Conservation (phyloP, 1,140 invertebrate genomes). For the Lepeophtheirus salmonis region DNA sequence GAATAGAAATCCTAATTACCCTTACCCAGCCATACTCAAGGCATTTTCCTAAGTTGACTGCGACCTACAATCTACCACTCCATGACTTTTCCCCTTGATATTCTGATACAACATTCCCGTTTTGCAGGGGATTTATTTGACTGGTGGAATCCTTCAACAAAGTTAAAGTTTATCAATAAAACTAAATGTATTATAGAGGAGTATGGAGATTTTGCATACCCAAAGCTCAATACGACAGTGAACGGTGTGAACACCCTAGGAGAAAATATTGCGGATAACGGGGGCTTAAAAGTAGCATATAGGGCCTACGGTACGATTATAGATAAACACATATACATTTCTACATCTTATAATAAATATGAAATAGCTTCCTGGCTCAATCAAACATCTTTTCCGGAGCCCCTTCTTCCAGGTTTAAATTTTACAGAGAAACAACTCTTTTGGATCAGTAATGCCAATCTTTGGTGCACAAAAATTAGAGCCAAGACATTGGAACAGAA, state of each 20-base stretch:
- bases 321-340: conserved; percentile 15
- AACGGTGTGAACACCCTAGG: conserved; percentile 61
- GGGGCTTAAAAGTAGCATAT: conserved; percentile 32
- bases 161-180: conserved; percentile 47
- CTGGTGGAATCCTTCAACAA: conserved; percentile 51
- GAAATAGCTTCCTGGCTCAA: no score
- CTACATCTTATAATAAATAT: conserved; percentile 24
- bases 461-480: conserved; percentile 38
- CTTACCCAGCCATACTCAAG: no score
- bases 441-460: conserved; percentile 47
- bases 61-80: no score
- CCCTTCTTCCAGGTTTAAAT: conserved; percentile 26
- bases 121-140: conserved; percentile 44
- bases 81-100: no score
- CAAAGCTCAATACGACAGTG: conserved; percentile 46
- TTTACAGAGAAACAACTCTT: conserved; percentile 50
- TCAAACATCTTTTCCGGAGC: no score
- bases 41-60: no score
- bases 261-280: conserved; percentile 42
- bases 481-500: not conserved
- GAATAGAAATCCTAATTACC: no score
- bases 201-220: conserved; percentile 54
- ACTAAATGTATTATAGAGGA: conserved; percentile 71
- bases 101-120: no score
- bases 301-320: conserved; percentile 23